Evolutionary conservation across 2,888 invertebrate species (phyloP), one percentile per base, ranked within the genome.

Genomic region (Invenusta paracnida): DNA sequence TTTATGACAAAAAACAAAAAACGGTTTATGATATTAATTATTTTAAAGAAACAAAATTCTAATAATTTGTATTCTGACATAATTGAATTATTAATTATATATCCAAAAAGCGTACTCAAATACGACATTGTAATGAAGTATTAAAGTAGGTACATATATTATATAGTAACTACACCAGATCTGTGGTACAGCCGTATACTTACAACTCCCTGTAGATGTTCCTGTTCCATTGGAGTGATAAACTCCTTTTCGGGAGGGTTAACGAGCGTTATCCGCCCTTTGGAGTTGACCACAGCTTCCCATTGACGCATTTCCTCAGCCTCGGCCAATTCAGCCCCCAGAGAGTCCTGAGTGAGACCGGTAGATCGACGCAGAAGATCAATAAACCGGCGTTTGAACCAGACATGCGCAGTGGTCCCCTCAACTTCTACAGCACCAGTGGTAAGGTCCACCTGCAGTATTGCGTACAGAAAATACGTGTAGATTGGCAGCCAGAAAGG

Each of bases 361-460:
- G 27, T 81, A 30, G 28, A 85, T 28, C 79, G 67, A 13, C 81
- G 73, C 11, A 85, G 67, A n/a, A 85, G 27, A n/a, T 85, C 81
- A 1, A 85, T 84, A 17, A 85, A 23, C 25, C 85, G 81, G 2
- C 30, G 67, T 27, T 82, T 81, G 30, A 85, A 85, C 85, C 85
- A 85, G 28, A 23, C 30, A n/a, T 81, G 29, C 5, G 85, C 85
- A 1, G 85, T 84, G 29, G 2, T n/a, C 0, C 85, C 85, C 30
- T 85, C 81, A 0, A 85, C 30, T 25, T 29, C 29, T 1, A 85
- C 29, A 23, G 1, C 25, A 11, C 85, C 85, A 2, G 30, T 83
- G 1, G 79, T 30, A 25, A 85, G 28, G 29, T 85, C 82, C n/a
- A 85, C 28, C 25, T 66, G 73, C 1, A 73, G 25, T 73, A 5